Percentiles rank a stretch among this genome's conserved stretches.
These are phyloP conservation scores for Acanthis flammea DNA, from an alignment of 2,797 vertebrate species.

Conservation along the genomic window DNA sequence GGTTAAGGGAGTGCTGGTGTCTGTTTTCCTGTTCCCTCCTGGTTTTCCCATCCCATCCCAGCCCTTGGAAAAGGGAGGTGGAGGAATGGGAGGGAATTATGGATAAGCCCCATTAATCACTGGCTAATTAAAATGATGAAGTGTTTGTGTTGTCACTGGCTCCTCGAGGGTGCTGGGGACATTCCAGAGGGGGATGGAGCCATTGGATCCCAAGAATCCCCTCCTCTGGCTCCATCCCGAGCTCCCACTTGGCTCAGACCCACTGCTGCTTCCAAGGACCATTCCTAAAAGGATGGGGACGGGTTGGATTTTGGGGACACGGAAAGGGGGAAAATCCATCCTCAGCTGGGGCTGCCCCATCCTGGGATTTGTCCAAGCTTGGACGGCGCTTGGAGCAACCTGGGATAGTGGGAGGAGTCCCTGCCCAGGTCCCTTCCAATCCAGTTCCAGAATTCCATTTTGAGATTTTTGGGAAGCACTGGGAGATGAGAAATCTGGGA, in stretches of 20 bases:
- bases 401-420: background rate
- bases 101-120: slow-evolving; percentile 14
- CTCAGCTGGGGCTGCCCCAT: background rate
- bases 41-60: background rate
- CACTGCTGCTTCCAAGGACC: accelerated
- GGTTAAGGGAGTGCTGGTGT: accelerated
- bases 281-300: background rate
- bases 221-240: accelerated
- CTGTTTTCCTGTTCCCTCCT: accelerated
- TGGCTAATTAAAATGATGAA: slow-evolving; percentile 47
- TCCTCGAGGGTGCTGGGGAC: background rate
- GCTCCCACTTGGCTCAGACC: accelerated
- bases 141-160: background rate
- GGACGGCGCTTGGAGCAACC: accelerated
- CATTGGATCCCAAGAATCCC: background rate
- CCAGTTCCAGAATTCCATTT: background rate
- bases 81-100: slow-evolving; percentile 12
- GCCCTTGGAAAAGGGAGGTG: background rate
- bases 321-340: background rate
- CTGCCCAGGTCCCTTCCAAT: no score
- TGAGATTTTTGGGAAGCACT: background rate
- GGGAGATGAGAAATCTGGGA: background rate
- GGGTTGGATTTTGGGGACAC: accelerated
- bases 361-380: background rate
- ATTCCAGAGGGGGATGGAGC: background rate